Base-by-base conservation (phyloP, 37 sponge, comb jelly and placozoan species). In the Tethya wilhelma region DNA sequence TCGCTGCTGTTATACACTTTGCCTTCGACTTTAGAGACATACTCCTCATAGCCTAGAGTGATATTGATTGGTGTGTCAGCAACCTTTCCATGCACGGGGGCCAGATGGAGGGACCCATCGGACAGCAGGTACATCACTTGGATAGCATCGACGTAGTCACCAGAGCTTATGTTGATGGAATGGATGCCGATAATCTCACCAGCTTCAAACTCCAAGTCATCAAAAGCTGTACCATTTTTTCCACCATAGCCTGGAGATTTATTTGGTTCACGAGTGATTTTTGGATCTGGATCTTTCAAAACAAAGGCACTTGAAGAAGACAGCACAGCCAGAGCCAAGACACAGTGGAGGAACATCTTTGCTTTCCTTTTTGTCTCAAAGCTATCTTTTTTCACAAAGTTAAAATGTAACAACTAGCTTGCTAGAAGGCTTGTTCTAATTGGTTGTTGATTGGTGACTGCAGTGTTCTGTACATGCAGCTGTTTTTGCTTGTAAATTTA, bases 111-210 rank as follows among this genome's bases (percentile, higher is more conserved):
- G 5, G 23, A 8, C 28, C 46, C 46, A 17, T 77, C 46, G 1
- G 74, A 9, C 2, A 59, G 59, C 8, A 59, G 43, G 37, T 77
- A 77, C 11, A 45, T 64, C 7, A 62, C 78, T 62, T 77, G 65
- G 19, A 77, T 56, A 14, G 38, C 25, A 36, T 77, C 78, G 9
- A 77, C 65, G 3, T 64, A 64, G 64, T 77, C 26, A 1, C 78
- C 78, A 34, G 8, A 28, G 44, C 64, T 31, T 64, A 77, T 77
- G 45, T 40, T 29, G 28, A 77, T 59, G 9, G 58, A 56, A 25
- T n/a, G 8, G 64, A 73, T 57, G 8, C 74, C 74, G 20, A 73
- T 33, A 31, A 73, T 73, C 5, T 19, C 14, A 9, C 14, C 14
- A 49, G 55, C 55, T 19, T 17, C 29, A 11, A 12, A 12, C 11